A percentile compares a stretch with the other conserved stretches of the same genome.
phyloP scores from a whole-genome alignment of 2,113 vertebrate species.

The Rhynchopsitta pachyrhyncha region DNA sequence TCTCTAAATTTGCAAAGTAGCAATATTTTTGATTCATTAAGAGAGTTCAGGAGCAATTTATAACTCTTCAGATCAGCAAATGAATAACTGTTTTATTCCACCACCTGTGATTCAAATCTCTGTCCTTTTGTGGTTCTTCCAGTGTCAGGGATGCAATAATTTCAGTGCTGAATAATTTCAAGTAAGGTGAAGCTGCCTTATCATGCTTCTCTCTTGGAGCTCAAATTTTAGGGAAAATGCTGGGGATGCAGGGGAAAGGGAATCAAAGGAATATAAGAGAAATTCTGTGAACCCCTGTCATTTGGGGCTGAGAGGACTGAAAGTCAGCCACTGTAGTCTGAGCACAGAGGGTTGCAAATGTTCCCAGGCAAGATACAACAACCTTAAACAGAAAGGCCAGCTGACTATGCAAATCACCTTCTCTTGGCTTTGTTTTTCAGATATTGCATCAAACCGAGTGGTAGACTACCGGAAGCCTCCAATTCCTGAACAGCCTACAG shows the following conservation, averaged over 20 bases:
- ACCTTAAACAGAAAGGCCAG: background rate
- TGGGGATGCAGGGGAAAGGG: background rate
- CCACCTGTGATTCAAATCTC: background rate
- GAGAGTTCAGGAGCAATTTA: background rate
- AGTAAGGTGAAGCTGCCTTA: background rate
- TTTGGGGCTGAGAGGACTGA: background rate
- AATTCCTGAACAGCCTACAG: background rate
- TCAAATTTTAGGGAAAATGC: background rate
- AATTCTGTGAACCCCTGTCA: background rate
- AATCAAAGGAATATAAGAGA: background rate
- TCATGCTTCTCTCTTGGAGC: background rate
- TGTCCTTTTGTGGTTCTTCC: background rate
- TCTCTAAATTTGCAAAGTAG: background rate
- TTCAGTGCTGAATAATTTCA: background rate
- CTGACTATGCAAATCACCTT: background rate
- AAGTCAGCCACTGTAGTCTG: background rate
- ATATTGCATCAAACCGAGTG: background rate
- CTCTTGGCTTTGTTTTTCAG: background rate
- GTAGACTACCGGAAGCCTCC: background rate
- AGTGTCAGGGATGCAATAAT: background rate
- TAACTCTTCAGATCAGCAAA: background rate
- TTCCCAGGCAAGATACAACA: background rate
- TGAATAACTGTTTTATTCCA: background rate
- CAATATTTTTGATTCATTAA: background rate
- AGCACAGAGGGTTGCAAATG: background rate